Conservation (phyloP, 2,797 vertebrate species). For the Pelobates cultripes region DNA sequence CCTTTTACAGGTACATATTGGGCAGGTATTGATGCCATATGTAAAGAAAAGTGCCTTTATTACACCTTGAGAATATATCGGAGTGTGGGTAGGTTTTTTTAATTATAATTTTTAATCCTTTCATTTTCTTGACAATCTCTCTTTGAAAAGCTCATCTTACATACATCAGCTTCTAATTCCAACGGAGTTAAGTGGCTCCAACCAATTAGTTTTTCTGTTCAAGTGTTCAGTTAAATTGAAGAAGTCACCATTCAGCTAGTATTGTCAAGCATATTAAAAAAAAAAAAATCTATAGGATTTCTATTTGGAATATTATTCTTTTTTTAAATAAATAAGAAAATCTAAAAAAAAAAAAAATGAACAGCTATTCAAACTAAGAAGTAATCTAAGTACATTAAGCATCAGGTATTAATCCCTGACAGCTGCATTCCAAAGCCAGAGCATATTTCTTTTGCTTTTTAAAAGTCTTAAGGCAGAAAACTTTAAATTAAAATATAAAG, state of each 20-base stretch:
- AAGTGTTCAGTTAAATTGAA: slow-evolving; percentile 16
- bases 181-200: background rate
- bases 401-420: slow-evolving; percentile 55
- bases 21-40: no score
- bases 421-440: slow-evolving; percentile 36
- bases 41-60: background rate
- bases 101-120: background rate
- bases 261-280: slow-evolving; percentile 16
- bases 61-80: background rate
- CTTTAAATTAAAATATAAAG: slow-evolving; percentile 53
- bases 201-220: slow-evolving; percentile 1
- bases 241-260: background rate
- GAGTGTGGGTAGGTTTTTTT: background rate
- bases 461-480: slow-evolving; percentile 50
- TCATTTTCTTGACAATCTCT: background rate
- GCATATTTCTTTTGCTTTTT: slow-evolving; percentile 28
- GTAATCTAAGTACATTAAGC: slow-evolving; percentile 39
- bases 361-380: slow-evolving; percentile 45
- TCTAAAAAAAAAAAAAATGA: background rate
- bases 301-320: slow-evolving; percentile 23
- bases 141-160: background rate
- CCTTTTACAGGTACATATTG: no score
- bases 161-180: background rate
- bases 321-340: slow-evolving; percentile 30
- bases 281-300: slow-evolving; percentile 11